Evolutionary conservation across 2,797 vertebrate genomes (phyloP).

Genomic region (Psittacula echo): DNA sequence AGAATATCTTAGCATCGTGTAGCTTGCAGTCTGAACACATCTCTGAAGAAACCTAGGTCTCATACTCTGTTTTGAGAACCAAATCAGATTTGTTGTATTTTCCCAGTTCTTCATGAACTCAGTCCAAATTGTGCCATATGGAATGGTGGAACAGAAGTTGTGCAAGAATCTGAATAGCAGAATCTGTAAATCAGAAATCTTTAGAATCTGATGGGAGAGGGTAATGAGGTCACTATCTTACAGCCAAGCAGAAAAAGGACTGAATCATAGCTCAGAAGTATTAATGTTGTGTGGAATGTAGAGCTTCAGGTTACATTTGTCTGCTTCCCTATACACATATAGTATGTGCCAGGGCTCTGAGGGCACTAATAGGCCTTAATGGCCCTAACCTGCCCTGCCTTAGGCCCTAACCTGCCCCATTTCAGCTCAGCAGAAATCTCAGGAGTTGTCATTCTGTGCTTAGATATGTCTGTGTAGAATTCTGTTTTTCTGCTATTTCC

Average conservation of each 20-base stretch:
- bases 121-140: background rate
- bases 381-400: no score
- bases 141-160: background rate
- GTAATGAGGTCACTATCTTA: background rate
- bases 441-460: accelerated
- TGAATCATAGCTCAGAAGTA: background rate
- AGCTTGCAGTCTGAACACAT: background rate
- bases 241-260: background rate
- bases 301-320: background rate
- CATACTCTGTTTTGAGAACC: background rate
- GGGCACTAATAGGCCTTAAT: background rate
- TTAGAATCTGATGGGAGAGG: background rate
- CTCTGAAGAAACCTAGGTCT: background rate
- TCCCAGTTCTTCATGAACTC: background rate
- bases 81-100: background rate
- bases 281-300: background rate
- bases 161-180: background rate
- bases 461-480: background rate
- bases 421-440: background rate
- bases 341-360: background rate
- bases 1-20: background rate
- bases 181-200: background rate
- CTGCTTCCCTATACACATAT: background rate
- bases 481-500: background rate
- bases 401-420: accelerated